These are phyloP conservation scores for Hyperoplus lanceolatus DNA, from an alignment of 2,797 vertebrate genomes.

Conservation along the genomic window DNA sequence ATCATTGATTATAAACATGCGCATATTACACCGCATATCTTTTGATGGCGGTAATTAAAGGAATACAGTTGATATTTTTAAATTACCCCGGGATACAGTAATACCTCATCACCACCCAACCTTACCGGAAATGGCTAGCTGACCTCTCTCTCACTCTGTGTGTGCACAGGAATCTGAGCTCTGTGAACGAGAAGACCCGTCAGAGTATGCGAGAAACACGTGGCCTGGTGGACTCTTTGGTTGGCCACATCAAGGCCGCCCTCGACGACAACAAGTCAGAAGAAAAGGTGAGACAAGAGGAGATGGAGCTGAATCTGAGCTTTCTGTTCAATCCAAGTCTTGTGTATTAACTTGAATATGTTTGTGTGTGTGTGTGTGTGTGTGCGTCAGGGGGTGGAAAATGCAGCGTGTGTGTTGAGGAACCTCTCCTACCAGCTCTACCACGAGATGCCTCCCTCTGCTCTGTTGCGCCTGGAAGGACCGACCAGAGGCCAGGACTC, in stretches of 20 bases:
- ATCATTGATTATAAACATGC: too few relatives aligned
- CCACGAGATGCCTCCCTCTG: conserved; percentile 87
- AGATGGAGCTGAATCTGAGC: not conserved
- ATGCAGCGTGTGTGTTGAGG: conserved; percentile 91
- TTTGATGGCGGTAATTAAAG: too few relatives aligned
- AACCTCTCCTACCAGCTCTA: conserved; percentile 97
- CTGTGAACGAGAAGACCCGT: conserved; percentile 90
- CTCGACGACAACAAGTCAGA: conserved; percentile 85
- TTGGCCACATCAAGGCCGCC: conserved; percentile 86
- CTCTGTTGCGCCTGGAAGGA: conserved; percentile 86
- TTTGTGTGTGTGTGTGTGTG: conserved; percentile 24
- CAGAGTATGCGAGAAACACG: conserved; percentile 89
- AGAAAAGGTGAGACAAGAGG: conserved; percentile 87
- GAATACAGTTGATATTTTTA: too few relatives aligned
- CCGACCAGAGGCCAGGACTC: conserved; percentile 69
- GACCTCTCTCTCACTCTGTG: not conserved
- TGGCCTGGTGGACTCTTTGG: conserved; percentile 90
- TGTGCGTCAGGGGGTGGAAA: conserved; percentile 91
- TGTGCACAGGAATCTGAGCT: conserved; percentile 93
- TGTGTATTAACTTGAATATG: conserved; percentile 28
- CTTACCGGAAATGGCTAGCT: conserved; percentile 20
- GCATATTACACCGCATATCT: too few relatives aligned
- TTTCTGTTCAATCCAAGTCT: not conserved
- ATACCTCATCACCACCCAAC: too few relatives aligned
- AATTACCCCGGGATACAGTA: too few relatives aligned